Conservation (phyloP, 2,797 vertebrate genomes). For the Paedocypris micromegethes region DNA sequence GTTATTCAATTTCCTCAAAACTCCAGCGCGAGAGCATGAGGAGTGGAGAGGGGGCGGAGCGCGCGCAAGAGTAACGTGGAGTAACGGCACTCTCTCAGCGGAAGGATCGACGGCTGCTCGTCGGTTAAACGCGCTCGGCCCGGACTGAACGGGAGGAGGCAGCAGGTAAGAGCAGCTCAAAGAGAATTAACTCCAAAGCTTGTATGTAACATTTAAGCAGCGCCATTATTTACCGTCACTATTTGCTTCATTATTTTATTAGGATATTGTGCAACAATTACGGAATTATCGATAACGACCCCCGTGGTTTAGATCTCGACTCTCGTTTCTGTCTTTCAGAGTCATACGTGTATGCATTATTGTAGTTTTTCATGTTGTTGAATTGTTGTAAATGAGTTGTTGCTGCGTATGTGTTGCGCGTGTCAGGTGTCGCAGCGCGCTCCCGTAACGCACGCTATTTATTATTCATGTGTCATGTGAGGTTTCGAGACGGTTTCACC, state of each 20-base stretch:
- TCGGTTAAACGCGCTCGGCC: conserved; percentile 63
- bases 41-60: not conserved
- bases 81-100: conserved; percentile 30
- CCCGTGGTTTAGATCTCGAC: too few species aligned
- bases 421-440: conserved; percentile 34
- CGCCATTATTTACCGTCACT: too few species aligned
- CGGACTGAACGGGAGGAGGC: conserved; percentile 66
- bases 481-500: conserved; percentile 9
- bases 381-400: not conserved
- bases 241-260: too few species aligned
- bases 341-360: too few species aligned
- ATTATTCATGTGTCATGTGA: conserved; percentile 48
- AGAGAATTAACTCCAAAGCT: too few species aligned
- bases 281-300: too few species aligned
- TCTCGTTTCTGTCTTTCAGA: too few species aligned
- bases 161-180: conserved; percentile 66
- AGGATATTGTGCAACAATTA: too few species aligned
- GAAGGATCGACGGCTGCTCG: conserved; percentile 51
- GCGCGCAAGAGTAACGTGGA: not conserved
- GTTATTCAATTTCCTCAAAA: not conserved
- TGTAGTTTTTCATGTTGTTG: not conserved
- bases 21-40: not conserved
- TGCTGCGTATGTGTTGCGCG: not conserved
- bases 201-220: too few species aligned
- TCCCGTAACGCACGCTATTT: conserved; percentile 33